Evolutionary conservation across 1,140 invertebrate species (phyloP).

Genomic region (Drosophila arizonae): DNA sequence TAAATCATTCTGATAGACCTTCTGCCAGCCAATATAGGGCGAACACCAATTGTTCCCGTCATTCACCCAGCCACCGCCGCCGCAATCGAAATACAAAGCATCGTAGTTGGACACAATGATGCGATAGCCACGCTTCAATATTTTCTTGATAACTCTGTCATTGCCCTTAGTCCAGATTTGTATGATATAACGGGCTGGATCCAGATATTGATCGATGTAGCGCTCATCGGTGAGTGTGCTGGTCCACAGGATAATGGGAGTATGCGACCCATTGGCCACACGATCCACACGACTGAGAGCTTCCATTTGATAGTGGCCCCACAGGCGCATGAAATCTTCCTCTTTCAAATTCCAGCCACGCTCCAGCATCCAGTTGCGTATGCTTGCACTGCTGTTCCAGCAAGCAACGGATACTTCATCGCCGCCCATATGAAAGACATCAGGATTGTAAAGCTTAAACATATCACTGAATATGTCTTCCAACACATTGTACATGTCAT

Average conservation of each 20-base stretch:
- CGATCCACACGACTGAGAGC: constrained; percentile 86
- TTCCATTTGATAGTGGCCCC: constrained; percentile 89
- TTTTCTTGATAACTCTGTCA: constrained; percentile 86
- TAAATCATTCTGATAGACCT: constrained; percentile 90
- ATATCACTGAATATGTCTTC: constrained; percentile 88
- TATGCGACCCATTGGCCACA: constrained; percentile 74
- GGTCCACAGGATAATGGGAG: constrained; percentile 91
- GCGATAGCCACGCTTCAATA: constrained; percentile 88
- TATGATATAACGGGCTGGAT: constrained; percentile 90
- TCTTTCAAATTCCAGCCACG: constrained; percentile 85
- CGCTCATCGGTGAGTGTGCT: constrained; percentile 88
- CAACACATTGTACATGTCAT: constrained; percentile 89
- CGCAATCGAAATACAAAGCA: constrained; percentile 92
- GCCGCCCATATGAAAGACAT: constrained; percentile 95
- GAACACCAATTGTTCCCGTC: constrained; percentile 92
- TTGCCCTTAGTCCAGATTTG: constrained; percentile 89
- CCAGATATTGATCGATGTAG: constrained; percentile 87
- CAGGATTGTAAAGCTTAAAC: constrained; percentile 86
- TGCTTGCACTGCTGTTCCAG: constrained; percentile 89
- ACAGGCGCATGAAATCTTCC: constrained; percentile 88
- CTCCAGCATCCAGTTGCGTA: constrained; percentile 88
- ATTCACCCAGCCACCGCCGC: constrained; percentile 87
- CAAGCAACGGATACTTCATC: constrained; percentile 91
- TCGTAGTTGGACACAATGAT: constrained; percentile 94
- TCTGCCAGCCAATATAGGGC: constrained; percentile 94